Evolutionary conservation across 2,797 vertebrate genomes (phyloP).

Genomic region (Hippoglossus hippoglossus): DNA sequence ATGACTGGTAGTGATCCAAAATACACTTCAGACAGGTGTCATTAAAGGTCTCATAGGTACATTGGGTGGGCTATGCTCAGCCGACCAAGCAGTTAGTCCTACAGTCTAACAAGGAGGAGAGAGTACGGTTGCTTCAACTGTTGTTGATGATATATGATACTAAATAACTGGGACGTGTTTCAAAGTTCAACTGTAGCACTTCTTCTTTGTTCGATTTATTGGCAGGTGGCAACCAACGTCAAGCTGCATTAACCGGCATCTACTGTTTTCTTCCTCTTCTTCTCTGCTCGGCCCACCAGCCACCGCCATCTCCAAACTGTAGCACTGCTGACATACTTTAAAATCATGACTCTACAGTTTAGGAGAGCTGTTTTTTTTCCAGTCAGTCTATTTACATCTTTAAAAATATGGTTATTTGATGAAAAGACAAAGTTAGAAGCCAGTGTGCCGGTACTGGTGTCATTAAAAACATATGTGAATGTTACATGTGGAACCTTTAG

Average conservation of each 20-base stretch:
- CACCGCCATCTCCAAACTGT: no score
- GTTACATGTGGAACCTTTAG: no score
- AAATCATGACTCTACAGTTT: no score
- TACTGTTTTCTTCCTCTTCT: no score
- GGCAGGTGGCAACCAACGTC: no score
- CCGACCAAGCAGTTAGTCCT: conserved; percentile 24
- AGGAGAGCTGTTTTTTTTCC: no score
- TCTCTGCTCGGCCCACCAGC: no score
- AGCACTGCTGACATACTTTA: no score
- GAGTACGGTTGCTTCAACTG: conserved; percentile 2
- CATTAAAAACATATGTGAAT: no score
- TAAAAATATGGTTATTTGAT: not conserved
- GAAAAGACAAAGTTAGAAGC: not conserved
- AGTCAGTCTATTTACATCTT: no score
- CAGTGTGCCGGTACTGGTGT: not conserved
- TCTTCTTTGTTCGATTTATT: no score
- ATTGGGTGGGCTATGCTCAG: conserved; percentile 49
- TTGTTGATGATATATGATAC: conserved; percentile 13
- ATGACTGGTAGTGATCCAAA: conserved; percentile 4
- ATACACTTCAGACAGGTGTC: not conserved
- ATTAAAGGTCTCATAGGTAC: conserved; percentile 22
- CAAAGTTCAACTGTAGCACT: conserved; percentile 26
- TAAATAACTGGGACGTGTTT: conserved; percentile 23
- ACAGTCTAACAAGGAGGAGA: not conserved
- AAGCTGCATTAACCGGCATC: no score